phyloP scores from a whole-genome alignment of 2,888 invertebrate species.

The Resseliella maxima region DNA sequence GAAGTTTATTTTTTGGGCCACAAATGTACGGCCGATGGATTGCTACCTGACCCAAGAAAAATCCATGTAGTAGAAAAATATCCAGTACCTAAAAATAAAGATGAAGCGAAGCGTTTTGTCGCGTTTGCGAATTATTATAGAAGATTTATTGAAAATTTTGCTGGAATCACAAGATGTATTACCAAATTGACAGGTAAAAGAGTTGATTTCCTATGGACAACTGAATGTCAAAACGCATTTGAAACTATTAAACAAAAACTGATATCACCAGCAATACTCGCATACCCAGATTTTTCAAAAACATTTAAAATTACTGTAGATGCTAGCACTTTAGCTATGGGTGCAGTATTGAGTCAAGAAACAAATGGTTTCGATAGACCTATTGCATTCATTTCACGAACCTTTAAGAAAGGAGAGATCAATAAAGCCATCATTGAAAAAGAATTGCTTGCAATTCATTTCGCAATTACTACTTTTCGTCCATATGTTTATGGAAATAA shows the following conservation, averaged over 20 bases:
- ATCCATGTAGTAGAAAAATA: conserved; percentile 58
- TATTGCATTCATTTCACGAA: conserved; percentile 58
- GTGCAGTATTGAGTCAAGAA: conserved; percentile 58
- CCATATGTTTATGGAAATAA: conserved; percentile 59
- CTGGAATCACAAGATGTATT: conserved; percentile 53
- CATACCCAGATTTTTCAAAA: conserved; percentile 57
- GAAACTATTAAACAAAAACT: conserved; percentile 56
- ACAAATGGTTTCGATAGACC: conserved; percentile 56
- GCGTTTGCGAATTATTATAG: conserved; percentile 21
- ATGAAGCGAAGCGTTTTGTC: conserved; percentile 57
- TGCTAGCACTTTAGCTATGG: conserved; percentile 58
- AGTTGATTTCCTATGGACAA: conserved; percentile 56
- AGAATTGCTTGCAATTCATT: conserved; percentile 60
- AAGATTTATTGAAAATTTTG: conserved; percentile 57
- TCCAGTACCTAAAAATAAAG: conserved; percentile 56
- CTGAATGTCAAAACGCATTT: conserved; percentile 58
- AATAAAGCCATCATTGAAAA: conserved; percentile 61
- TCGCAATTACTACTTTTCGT: conserved; percentile 60
- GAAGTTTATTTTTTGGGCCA: conserved; percentile 59
- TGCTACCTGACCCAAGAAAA: conserved; percentile 57
- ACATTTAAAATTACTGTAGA: conserved; percentile 59
- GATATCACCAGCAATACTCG: conserved; percentile 55
- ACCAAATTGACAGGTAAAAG: conserved; percentile 54
- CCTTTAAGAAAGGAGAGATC: conserved; percentile 60
- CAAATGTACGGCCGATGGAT: conserved; percentile 57